Evolutionary conservation across 1,140 invertebrate genomes (phyloP).

Genomic region (Pygmarrhopalites habei): DNA sequence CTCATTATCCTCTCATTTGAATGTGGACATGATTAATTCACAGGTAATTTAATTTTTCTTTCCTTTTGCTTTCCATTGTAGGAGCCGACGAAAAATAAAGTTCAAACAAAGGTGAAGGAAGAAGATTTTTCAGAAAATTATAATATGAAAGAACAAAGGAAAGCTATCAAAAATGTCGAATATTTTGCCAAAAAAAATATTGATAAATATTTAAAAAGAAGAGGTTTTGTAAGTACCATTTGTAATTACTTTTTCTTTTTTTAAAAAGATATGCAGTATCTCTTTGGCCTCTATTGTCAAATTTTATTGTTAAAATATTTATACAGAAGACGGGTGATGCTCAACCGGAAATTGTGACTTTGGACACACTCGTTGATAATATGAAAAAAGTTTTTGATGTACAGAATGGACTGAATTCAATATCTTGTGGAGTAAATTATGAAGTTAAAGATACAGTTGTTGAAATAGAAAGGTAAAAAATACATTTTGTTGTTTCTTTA

Average conservation of each 20-base stretch:
- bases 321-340: too few species aligned
- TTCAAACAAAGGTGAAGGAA: too few species aligned
- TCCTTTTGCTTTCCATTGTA: too few species aligned
- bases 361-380: slow-evolving; percentile 5
- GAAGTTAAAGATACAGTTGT: neutral
- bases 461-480: slow-evolving; percentile 12
- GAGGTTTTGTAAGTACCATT: slow-evolving; percentile 16
- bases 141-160: too few species aligned
- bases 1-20: too few species aligned
- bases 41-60: too few species aligned
- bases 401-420: neutral
- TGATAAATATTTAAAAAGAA: slow-evolving; percentile 8
- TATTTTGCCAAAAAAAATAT: slow-evolving; percentile 18
- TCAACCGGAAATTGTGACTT: neutral
- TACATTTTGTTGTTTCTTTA: too few species aligned
- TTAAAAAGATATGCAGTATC: too few species aligned
- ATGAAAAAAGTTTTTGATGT: neutral
- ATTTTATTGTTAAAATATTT: neutral
- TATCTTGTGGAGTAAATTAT: slow-evolving; percentile 6
- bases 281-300: neutral
- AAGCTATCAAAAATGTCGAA: slow-evolving; percentile 17
- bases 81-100: too few species aligned
- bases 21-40: too few species aligned
- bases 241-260: neutral
- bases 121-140: too few species aligned